A percentile compares a stretch with the other conserved stretches of the same genome.
These are phyloP conservation scores for Hylia prasina DNA, from an alignment of 2,113 vertebrate species.

Conservation along the genomic window DNA sequence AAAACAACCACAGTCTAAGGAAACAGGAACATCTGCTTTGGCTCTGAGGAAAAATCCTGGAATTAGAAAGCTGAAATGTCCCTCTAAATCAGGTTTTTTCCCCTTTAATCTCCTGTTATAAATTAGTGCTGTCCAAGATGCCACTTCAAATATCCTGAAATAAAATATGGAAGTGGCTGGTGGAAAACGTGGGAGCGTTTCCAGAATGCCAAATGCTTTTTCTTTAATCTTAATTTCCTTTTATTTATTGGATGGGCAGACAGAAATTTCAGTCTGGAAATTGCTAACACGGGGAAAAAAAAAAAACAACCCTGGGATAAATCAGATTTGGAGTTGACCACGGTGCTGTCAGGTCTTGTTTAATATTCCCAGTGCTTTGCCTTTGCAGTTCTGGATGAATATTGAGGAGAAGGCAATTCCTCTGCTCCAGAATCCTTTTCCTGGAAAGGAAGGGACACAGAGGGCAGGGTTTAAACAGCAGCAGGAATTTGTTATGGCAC, in stretches of 20 bases:
- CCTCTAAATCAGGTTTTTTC: not conserved
- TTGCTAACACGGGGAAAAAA: not conserved
- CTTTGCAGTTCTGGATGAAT: not conserved
- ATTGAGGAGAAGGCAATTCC: not conserved
- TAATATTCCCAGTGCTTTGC: not conserved
- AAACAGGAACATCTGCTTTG: constrained; percentile 9
- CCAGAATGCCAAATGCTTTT: not conserved
- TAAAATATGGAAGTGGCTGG: not conserved
- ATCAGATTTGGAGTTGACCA: not conserved
- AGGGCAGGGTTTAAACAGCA: not conserved
- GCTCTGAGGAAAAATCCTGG: not conserved
- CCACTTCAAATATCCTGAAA: not conserved
- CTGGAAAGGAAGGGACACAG: not conserved
- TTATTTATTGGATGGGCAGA: not conserved
- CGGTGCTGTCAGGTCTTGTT: not conserved
- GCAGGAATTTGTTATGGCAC: not conserved
- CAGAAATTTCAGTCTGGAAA: not conserved
- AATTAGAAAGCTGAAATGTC: not conserved
- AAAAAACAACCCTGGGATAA: not conserved
- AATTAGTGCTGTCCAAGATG: not conserved
- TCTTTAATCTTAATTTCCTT: not conserved
- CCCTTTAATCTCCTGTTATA: not conserved
- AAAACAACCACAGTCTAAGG: not conserved
- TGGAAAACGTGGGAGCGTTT: not conserved
- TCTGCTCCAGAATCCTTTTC: not conserved